Evolutionary conservation across 2,113 vertebrate species (phyloP), one percentile per base, ranked within the genome.

Genomic region (Cygnus buccinator): DNA sequence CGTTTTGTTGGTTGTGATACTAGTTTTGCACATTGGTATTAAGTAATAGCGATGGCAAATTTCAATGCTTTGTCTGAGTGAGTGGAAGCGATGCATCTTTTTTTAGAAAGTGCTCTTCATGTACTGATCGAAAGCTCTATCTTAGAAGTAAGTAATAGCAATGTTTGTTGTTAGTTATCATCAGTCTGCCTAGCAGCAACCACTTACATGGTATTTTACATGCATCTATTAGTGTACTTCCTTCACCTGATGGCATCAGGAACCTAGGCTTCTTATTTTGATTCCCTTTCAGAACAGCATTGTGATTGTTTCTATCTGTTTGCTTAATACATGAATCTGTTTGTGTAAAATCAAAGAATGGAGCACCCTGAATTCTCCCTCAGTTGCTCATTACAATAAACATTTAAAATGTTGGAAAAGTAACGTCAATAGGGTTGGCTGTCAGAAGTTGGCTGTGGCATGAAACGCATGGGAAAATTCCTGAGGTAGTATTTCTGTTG

Each of bases 131-230:
- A 66, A 82, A 89, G 39, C 15, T 55, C 58, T 44, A 7, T 43
- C 10, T 84, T 41, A 61, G 43, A 78, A 11, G 28, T 59, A 84
- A 41, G 39, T 18, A 57, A 17, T 22, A 37, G 29, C 26, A 59
- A 3, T 28, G 2, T 59, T 86, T 79, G 19, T 50, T 70, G 31
- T 61, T 35, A 61, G 39, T 44, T 33, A 4, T 19, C 44, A 59
- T 23, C 21, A 33, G 39, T 44, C 66, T 76, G 41, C 70, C 46
- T 22, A 70, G 37, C 29, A 76, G 48, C 52, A 67, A 3, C 63
- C 4, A 1, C 54, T 72, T 0, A 0, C 43, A 35, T 44, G 18
- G 17, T 55, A 11, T 13, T 73, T 87, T 6, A 22, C 3, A 1
- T 23, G 28, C 23, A 13, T 48, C 65, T 37, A 0, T 39, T 37